Base-by-base conservation (phyloP, 2,797 vertebrate genomes). In the Nannoperca obscura region DNA sequence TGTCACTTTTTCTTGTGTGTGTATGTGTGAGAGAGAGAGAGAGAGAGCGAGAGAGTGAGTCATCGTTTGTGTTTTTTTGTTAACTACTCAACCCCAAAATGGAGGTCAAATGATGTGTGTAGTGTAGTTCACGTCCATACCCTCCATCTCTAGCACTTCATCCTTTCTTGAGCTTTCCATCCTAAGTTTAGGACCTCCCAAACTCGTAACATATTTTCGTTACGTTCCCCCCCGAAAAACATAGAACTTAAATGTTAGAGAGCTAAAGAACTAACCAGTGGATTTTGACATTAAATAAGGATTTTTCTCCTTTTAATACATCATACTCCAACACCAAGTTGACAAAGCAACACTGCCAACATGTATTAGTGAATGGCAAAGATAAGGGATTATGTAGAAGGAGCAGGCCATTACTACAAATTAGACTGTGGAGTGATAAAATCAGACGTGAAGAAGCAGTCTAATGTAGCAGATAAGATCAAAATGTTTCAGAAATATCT, bases 1-100 rank as follows among this genome's bases (percentile, higher is more conserved):
- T 32, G 49, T 58, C 52, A n/a, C 46, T 70, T 15, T 61, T 61
- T 14, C n/a, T 20, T 24, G 44, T 65, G 2, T 60, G 65, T 53
- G 24, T 27, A 2, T 27, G 24, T 27, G 24, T 27, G 24, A 1
- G 24, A 1, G 24, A 27, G 24, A 27, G 24, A 27, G 24, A 27
- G 24, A 27, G 24, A 27, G 24, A 27, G 24, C 1, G 24, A 27
- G 24, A 27, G 24, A 32, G 44, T 52, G 64, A 30, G 40, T 78
- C 36, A 44, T 5, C 30, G 58, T 57, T 19, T 7, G 14, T n/a
- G 30, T 4, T 67, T 58, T 71, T 5, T n/a, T 64, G 17, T 65
- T 50, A 3, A 40, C 4, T 63, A 1, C 44, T 55, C 44, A 27
- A 24, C 46, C 52, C 0, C 6, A 14, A 54, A 53, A 24, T n/a